Evolutionary conservation across 2,113 vertebrate genomes (phyloP), one percentile per base, ranked within the genome.

Genomic region (Anseranas semipalmata): DNA sequence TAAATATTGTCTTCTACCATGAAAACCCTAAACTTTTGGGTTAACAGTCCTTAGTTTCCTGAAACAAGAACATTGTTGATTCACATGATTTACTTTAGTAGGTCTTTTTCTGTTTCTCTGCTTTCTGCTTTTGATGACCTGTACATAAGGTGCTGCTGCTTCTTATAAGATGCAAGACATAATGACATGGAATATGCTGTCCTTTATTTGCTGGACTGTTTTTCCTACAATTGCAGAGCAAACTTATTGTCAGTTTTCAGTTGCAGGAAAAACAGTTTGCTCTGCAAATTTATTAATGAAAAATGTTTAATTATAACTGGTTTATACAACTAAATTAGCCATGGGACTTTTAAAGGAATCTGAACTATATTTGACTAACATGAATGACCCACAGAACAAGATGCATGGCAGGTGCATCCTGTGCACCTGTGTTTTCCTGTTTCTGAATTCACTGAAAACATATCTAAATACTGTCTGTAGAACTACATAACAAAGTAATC

Each of bases 251-350:
- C 53, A 66, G 12, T 41, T 90, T 81, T 84, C 45, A 71, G 4
- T 8, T 71, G 9, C 8, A 89, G 72, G 11, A 39, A 85, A 86
- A 80, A 4, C 1, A 71, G 3, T 50, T 78, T 94, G 68, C 46
- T 89, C 80, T 93, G 28, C 48, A 96, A 96, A 91, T 12, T 65
- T 94, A 79, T 91, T 93, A 93, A 95, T 91, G 71, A 94, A 97
- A 86, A 97, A 94, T 94, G 58, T 81, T 94, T 53, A 20, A 89
- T 30, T 77, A 75, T 89, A 96, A 91, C 56, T 97, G 92, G 58
- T 58, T 96, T 93, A 96, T 83, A 76, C 78, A 97, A 95, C 30
- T 46, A 93, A 96, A 92, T 88, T 80, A 87, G 87, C 95, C 93
- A 59, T 90, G 86, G 35, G 85, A 94, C n/a, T 95, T 94, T 91